phyloP scores from a whole-genome alignment of 2,888 invertebrate genomes.

The Apantesis nais region DNA sequence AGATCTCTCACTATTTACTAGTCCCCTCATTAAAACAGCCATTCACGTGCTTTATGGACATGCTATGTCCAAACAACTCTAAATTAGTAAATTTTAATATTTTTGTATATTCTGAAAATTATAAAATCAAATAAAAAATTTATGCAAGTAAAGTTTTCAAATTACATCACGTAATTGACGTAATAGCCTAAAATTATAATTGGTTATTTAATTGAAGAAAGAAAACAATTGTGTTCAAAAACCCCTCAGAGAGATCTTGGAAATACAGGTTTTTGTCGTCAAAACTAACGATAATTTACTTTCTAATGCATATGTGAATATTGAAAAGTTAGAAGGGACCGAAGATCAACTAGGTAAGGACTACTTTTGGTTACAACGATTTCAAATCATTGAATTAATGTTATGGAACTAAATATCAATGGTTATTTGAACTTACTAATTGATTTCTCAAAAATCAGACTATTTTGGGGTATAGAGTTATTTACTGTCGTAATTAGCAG shows the following conservation, averaged over 20 bases:
- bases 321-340: neutral
- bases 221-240: neutral
- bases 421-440: neutral
- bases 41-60: no score
- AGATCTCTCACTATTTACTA: no score
- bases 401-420: neutral
- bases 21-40: no score
- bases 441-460: neutral
- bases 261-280: neutral
- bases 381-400: neutral
- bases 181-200: neutral
- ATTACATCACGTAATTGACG: slow-evolving; percentile 1
- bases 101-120: neutral
- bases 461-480: neutral
- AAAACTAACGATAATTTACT: neutral
- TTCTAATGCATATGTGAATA: neutral
- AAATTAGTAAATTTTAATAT: no score
- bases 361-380: neutral
- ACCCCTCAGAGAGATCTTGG: neutral
- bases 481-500: neutral
- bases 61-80: no score
- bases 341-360: neutral
- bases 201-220: neutral
- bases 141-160: neutral
- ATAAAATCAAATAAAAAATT: neutral